Base-by-base conservation (phyloP, 1,140 invertebrate species). In the Diachasmimorpha longicaudata region DNA sequence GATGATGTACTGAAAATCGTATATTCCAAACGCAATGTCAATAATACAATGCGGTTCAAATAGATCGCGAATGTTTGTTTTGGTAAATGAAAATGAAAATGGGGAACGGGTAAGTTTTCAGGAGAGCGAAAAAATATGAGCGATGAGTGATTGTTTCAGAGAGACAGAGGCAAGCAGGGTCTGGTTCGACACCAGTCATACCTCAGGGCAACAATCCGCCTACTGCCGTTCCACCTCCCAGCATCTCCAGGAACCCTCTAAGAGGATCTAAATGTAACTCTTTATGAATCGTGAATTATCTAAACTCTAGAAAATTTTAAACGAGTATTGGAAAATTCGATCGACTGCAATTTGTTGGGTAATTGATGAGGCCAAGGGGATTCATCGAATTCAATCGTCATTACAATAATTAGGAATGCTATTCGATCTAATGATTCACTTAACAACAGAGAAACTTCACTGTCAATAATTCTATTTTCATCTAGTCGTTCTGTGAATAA, bases 191-290 rank as follows among this genome's bases (percentile, higher is more conserved):
- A 82, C 88, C 86, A 79, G 88, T 86, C 80, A 88, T 85, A 82
- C 87, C 87, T 83, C 87, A 89, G 81, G 85, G 81, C 82, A 87
- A 85, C 85, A 88, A 86, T 80, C 84, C 87, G 84, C 83, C 87
- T 88, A 84, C 87, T 84, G 86, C 83, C 79, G 85, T 87, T 87
- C 88, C 84, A 85, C 86, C 85, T 85, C 86, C 88, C 85, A 88
- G 84, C 84, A 92, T 93, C 90, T 92, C 91, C 76, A 90, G 93
- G 84, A 93, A 93, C 88, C 93, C 93, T 80, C 91, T 94, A 76
- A 91, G 94, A 90, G 93, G 94, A 92, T 94, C 94, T 80, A 94
- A 94, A 91, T 94, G 94, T 93, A 93, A 92, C 90, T 88, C 85
- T 85, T 88, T 63, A 63, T 36, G 6, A 82, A 83, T 85, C 85